These are phyloP conservation scores for Pissodes strobi DNA, from an alignment of 1,140 invertebrate species.

Conservation along the genomic window DNA sequence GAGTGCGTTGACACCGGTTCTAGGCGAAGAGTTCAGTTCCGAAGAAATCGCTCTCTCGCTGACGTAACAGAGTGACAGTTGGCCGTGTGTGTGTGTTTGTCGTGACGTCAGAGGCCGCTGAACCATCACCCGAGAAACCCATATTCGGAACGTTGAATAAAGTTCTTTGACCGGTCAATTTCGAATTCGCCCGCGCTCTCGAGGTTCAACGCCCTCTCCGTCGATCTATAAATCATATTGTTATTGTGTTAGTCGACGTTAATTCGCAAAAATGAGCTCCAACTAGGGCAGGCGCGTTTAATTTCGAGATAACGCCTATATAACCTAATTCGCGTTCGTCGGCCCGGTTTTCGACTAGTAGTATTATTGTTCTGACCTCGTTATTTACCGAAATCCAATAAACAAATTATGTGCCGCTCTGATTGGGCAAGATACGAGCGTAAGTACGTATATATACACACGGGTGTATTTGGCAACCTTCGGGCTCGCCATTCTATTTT, in stretches of 20 bases:
- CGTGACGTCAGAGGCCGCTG: conserved; percentile 44
- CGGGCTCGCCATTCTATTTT: conserved; percentile 18
- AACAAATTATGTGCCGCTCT: conserved; percentile 32
- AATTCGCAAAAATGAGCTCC: conserved; percentile 37
- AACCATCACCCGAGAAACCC: conserved; percentile 47
- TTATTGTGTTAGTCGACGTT: conserved; percentile 23
- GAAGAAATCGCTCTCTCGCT: conserved; percentile 25
- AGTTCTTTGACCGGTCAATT: conserved; percentile 50
- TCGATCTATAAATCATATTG: conserved; percentile 24
- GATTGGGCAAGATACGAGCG: conserved; percentile 33
- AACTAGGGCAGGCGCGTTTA: conserved; percentile 15
- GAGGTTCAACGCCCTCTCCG: conserved; percentile 34
- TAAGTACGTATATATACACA: conserved; percentile 14
- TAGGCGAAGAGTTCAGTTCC: conserved; percentile 14
- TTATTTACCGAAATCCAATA: conserved; percentile 38
- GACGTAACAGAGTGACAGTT: conserved; percentile 49
- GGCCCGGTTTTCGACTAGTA: conserved; percentile 30
- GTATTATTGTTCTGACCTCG: conserved; percentile 38
- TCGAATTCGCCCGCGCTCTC: conserved; percentile 11
- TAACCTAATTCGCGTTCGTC: conserved; percentile 25
- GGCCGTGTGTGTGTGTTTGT: too few relatives aligned
- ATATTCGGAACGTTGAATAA: conserved; percentile 43
- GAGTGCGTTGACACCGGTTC: conserved; percentile 21
- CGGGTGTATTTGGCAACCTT: conserved; percentile 22
- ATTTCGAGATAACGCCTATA: conserved; percentile 28